A percentile compares a stretch with the other conserved stretches of the same genome.
Evolutionary conservation across 1,140 invertebrate species (phyloP).

Genomic region (Cotesia typhae): DNA sequence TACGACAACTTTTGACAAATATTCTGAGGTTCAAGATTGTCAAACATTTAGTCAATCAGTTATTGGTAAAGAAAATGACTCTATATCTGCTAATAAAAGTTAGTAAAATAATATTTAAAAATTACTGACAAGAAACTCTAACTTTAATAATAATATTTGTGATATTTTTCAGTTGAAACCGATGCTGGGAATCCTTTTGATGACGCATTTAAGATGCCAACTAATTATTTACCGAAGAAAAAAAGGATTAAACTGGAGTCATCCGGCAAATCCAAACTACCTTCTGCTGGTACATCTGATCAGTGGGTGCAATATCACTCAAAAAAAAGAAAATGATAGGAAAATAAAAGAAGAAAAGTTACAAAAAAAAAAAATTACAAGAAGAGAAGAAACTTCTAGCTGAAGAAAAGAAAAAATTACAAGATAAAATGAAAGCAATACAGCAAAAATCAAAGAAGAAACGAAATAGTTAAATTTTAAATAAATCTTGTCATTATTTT

Average conservation of each 20-base stretch:
- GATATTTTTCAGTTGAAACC: conserved; percentile 1
- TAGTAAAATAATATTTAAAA: conserved; percentile 20
- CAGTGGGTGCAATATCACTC: conserved; percentile 3
- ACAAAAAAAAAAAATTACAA: conserved; percentile 17
- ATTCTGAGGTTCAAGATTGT: conserved; percentile 2
- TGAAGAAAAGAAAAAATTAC: conserved; percentile 24
- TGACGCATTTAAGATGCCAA: conserved; percentile 29
- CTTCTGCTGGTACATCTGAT: conserved; percentile 26
- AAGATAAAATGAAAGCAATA: conserved; percentile 32
- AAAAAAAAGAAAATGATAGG: conserved; percentile 21
- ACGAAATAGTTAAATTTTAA: conserved; percentile 13
- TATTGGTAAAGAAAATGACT: background rate
- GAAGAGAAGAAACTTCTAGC: conserved; percentile 24
- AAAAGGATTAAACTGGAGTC: conserved; percentile 26
- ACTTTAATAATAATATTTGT: background rate
- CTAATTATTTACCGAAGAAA: conserved; percentile 30
- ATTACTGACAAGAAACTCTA: conserved; percentile 5
- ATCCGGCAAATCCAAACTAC: conserved; percentile 24
- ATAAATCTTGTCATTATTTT: conserved; percentile 1
- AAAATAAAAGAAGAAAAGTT: conserved; percentile 26
- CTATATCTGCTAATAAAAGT: conserved; percentile 21
- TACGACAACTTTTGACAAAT: conserved; percentile 2
- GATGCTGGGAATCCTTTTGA: conserved; percentile 20
- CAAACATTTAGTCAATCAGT: conserved; percentile 13
- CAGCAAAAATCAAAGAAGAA: conserved; percentile 28